phyloP scores from a whole-genome alignment of 2,797 vertebrate genomes.

The Eleutherodactylus coqui region DNA sequence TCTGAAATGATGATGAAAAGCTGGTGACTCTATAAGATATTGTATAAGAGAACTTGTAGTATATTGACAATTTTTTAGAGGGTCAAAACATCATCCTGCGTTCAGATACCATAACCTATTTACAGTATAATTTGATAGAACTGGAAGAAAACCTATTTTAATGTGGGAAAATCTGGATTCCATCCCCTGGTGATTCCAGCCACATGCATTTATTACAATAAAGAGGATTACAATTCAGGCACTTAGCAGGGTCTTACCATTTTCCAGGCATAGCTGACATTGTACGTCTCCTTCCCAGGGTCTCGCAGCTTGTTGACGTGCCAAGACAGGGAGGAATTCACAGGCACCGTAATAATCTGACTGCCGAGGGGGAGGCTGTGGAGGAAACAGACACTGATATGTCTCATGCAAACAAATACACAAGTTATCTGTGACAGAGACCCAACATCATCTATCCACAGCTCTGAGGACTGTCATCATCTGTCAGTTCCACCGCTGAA shows the following conservation, averaged over 20 bases:
- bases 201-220: background rate
- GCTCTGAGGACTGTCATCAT: slow-evolving; percentile 30
- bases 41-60: too few relatives aligned
- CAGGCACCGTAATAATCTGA: slow-evolving; percentile 92
- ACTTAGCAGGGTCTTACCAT: slow-evolving; percentile 79
- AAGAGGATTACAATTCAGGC: slow-evolving; percentile 17
- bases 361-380: slow-evolving; percentile 95
- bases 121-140: background rate
- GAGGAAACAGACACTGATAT: slow-evolving; percentile 64
- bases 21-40: too few relatives aligned
- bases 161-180: background rate
- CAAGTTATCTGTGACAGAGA: slow-evolving; percentile 14
- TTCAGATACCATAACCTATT: background rate
- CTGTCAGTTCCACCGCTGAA: background rate
- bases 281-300: slow-evolving; percentile 89
- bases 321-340: slow-evolving; percentile 97
- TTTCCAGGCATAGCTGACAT: slow-evolving; percentile 99
- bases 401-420: slow-evolving; percentile 31
- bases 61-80: too few relatives aligned
- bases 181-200: background rate
- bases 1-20: too few relatives aligned
- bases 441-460: background rate
- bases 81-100: background rate
- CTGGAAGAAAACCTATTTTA: background rate
- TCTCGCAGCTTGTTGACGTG: slow-evolving; percentile 93